These are phyloP conservation scores for Barbus barbus DNA, from an alignment of 2,113 vertebrate species.

Conservation along the genomic window DNA sequence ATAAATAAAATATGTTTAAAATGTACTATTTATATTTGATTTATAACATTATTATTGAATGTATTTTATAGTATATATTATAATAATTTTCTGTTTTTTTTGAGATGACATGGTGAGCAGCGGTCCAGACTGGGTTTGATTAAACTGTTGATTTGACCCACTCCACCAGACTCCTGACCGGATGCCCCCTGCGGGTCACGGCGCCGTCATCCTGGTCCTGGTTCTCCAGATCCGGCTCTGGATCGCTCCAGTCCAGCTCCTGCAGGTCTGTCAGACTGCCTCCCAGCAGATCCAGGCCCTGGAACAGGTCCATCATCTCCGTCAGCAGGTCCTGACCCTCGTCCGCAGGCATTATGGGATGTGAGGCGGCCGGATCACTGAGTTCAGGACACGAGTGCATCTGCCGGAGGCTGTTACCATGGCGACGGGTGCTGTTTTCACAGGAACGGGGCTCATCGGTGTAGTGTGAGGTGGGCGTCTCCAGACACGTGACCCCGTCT, in stretches of 20 bases:
- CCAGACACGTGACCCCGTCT: neutral
- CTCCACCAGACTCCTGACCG: constrained; percentile 66
- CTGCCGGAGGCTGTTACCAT: neutral
- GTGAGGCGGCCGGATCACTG: neutral
- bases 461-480: neutral
- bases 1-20: neutral
- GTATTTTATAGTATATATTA: neutral
- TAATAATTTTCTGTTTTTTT: neutral
- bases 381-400: neutral
- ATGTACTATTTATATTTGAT: neutral
- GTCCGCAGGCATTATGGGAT: neutral
- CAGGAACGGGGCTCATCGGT: neutral
- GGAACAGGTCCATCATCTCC: neutral
- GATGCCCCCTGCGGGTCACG: constrained; percentile 38
- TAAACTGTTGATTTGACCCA: constrained; percentile 66
- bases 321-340: neutral
- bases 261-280: neutral
- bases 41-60: neutral
- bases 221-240: neutral
- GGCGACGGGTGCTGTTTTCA: neutral
- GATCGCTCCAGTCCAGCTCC: neutral
- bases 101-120: too few relatives aligned
- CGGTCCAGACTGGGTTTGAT: neutral
- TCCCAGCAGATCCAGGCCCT: constrained; percentile 1
- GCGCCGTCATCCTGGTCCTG: neutral